phyloP scores from a whole-genome alignment of 1,140 invertebrate genomes.

The Pseudomyrmex concolor region DNA sequence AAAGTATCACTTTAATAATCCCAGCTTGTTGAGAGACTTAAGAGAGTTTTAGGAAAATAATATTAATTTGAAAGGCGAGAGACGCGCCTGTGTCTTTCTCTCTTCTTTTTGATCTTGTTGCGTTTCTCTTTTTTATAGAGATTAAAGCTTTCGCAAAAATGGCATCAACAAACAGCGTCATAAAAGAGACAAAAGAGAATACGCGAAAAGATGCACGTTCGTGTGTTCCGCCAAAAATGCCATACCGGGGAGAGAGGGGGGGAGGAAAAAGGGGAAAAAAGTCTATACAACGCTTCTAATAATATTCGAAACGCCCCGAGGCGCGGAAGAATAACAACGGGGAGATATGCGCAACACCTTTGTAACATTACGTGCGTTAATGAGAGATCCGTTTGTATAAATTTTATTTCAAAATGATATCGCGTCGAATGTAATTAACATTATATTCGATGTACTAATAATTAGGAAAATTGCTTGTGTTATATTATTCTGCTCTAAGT shows the following conservation, averaged over 20 bases:
- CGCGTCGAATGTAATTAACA: slow-evolving; percentile 37
- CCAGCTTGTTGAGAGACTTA: slow-evolving; percentile 3
- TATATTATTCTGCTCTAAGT: slow-evolving; percentile 46
- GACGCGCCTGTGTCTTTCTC: not conserved
- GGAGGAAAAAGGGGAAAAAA: too few species aligned
- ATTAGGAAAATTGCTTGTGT: slow-evolving; percentile 38
- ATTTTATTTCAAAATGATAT: slow-evolving; percentile 14
- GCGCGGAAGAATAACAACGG: not conserved
- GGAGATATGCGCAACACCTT: not conserved
- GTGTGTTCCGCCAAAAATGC: slow-evolving; percentile 2
- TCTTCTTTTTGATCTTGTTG: not conserved
- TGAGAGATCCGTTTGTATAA: slow-evolving; percentile 12
- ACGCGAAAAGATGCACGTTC: not conserved
- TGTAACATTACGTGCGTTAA: not conserved
- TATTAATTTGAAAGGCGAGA: slow-evolving; percentile 45
- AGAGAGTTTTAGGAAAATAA: slow-evolving; percentile 43
- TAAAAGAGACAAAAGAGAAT: slow-evolving; percentile 20
- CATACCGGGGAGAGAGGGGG: not conserved
- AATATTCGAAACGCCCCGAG: slow-evolving; percentile 13
- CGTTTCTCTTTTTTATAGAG: slow-evolving; percentile 18
- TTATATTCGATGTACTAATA: slow-evolving; percentile 18
- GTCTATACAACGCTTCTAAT: too few species aligned
- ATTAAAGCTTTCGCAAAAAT: slow-evolving; percentile 55
- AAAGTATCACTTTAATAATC: slow-evolving; percentile 36
- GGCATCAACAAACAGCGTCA: slow-evolving; percentile 40